Base-by-base conservation (phyloP, 2,113 vertebrate species). In the Perca schrenkii region DNA sequence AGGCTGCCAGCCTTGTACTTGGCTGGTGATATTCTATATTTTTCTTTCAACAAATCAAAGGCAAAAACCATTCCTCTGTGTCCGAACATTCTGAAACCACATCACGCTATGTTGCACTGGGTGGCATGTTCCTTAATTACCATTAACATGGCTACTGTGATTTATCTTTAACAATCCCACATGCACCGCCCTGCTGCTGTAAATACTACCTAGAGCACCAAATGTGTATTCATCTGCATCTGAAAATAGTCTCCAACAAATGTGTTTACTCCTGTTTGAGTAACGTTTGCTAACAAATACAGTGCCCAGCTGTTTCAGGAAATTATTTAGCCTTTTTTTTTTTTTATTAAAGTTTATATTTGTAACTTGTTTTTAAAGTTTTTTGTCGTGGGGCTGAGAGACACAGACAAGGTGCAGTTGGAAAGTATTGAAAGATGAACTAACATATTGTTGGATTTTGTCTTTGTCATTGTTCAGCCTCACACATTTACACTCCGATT, bases 231-330 rank as follows among this genome's bases (percentile, higher is more conserved):
- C 25, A 67, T 67, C 25, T 47, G 0, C 47, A 19, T 10, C 22
- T 31, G 25, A 66, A 66, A 66, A 49, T 28, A 49, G 15, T 66
- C 15, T 46, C 63, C 7, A 69, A n/a, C 67, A 11, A 43, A 69
- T n/a, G 34, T 34, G 6, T 34, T 2, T 22, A 34, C 49, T 25
- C 8, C 14, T 49, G 15, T 28, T 67, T 47, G 2, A 49, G 25
- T 50, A 10, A 31, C 11, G 0, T 28, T 11, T 1, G 49, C 16
- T 14, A 4, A 3, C 16, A 47, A 49, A 15, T 28, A 28, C 14
- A 66, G 14, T 17, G n/a, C 11, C 22, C n/a, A 57, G 54, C 54
- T 25, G 7, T 53, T 25, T 25, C 12, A 25, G n/a, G 3, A 10
- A 4, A 56, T 13, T 22, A 22, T 56, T 22, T 53, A 17, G 17